Base-by-base conservation (phyloP, 2,888 invertebrate species). In the Leptinotarsa rubiginosa region DNA sequence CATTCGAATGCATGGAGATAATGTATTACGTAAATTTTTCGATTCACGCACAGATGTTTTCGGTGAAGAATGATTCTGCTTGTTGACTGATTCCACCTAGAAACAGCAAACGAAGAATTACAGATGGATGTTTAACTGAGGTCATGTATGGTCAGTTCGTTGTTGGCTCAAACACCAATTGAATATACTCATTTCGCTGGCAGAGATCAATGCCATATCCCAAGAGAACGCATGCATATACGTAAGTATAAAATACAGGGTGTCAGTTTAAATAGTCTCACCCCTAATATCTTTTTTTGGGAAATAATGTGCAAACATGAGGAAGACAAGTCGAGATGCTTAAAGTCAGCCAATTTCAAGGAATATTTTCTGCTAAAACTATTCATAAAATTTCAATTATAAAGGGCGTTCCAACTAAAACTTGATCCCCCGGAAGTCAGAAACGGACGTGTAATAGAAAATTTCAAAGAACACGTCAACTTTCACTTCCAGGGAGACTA, bases 1-100 rank as follows among this genome's bases (percentile, higher is more conserved):
- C 79, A 77, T 76, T 79, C 75, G 69, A 76, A 75, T 78, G 69
- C 73, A 73, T 59, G 25, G 71, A 75, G 74, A 75, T 75, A 77
- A 49, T 68, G 69, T 72, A 65, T 78, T 73, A 76, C 71, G 77
- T 71, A 64, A 49, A 72, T 68, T 72, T 73, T 70, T 70, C 31
- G 31, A 31, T 56, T 56, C 54, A 68, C 68, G 68, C 68, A 56
- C 4, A 13, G 68, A 54, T 68, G 54, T 31, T 54, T 54, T 31
- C 56, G 22, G 54, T 18, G 22, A 47, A 41, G 62, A 62, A 62
- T 62, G 62, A 25, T 62, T 15, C 31, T 16, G 62, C 41, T 31
- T 41, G 16, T 62, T 62, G 31, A 10, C 16, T 20, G 56, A 31
- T 62, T 62, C 12, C 41, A 62, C 62, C 62, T 62, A 25, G 62